Conservation (phyloP, 2,797 vertebrate species). For the Ctenopoma kingsleyae region DNA sequence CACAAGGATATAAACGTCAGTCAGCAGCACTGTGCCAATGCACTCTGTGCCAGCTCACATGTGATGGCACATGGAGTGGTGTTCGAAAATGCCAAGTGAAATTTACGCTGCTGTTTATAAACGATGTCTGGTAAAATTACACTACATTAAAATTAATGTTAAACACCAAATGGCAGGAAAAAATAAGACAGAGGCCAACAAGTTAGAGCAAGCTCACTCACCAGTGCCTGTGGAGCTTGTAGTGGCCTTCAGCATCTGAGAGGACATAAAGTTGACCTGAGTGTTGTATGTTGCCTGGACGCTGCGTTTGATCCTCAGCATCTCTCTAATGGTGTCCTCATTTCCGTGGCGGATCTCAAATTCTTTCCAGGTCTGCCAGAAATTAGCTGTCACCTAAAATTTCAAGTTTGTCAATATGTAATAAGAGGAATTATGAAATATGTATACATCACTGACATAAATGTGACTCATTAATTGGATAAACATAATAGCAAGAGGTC, state of each 20-base stretch:
- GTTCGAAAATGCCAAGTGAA: too few relatives aligned
- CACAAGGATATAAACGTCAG: too few relatives aligned
- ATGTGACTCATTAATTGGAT: neutral
- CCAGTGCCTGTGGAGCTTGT: slow-evolving; percentile 90
- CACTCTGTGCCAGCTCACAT: too few relatives aligned
- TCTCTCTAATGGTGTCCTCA: slow-evolving; percentile 95
- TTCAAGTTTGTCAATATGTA: neutral
- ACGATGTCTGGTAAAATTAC: too few relatives aligned
- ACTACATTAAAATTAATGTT: too few relatives aligned
- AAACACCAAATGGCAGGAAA: too few relatives aligned
- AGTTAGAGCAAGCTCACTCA: slow-evolving; percentile 46
- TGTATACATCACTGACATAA: neutral
- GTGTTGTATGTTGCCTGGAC: slow-evolving; percentile 98
- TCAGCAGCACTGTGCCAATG: too few relatives aligned
- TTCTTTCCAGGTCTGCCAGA: slow-evolving; percentile 97
- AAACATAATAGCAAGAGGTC: neutral
- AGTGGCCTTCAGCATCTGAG: slow-evolving; percentile 94
- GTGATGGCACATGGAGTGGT: too few relatives aligned
- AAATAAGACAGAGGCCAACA: neutral
- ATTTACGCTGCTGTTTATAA: too few relatives aligned
- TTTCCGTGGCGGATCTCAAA: slow-evolving; percentile 98
- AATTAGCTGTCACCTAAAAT: slow-evolving; percentile 88
- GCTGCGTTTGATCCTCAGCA: slow-evolving; percentile 94
- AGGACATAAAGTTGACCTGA: slow-evolving; percentile 97
- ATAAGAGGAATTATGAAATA: neutral